Conservation (phyloP, 2,113 vertebrate species). For the Malurus elegans region DNA sequence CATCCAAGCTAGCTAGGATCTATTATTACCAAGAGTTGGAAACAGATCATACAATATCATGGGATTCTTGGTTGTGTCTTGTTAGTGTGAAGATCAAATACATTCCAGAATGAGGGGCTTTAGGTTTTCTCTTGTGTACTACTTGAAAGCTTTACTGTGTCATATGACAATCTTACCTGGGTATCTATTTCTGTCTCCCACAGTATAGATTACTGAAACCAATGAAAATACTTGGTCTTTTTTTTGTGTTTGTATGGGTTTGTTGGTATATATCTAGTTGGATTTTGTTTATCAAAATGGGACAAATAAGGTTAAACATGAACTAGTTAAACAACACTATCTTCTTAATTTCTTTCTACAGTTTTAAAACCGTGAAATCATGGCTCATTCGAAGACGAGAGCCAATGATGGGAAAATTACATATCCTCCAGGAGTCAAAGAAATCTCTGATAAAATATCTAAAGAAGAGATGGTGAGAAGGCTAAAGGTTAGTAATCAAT, state of each 20-base stretch:
- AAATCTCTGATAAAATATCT: slow-evolving; percentile 99
- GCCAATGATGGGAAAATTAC: slow-evolving; percentile 98
- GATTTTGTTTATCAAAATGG: not conserved
- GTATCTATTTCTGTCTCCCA: not conserved
- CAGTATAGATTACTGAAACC: not conserved
- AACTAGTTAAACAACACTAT: not conserved
- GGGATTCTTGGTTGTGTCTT: not conserved
- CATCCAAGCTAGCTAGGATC: not conserved
- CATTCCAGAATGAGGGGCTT: not conserved
- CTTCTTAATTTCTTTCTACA: slow-evolving; percentile 54
- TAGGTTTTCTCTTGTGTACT: not conserved
- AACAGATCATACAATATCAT: not conserved
- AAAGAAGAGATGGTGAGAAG: slow-evolving; percentile 99
- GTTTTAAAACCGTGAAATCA: slow-evolving; percentile 81
- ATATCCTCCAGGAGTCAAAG: slow-evolving; percentile 98
- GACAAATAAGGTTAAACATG: not conserved
- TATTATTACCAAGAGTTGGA: not conserved
- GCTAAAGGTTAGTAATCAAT: slow-evolving; percentile 84
- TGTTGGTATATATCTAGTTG: not conserved
- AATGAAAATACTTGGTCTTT: fast-evolving
- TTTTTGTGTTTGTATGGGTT: not conserved
- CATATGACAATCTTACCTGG: not conserved
- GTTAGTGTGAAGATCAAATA: not conserved
- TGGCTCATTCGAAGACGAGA: slow-evolving; percentile 99
- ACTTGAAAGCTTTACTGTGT: not conserved